phyloP scores from a whole-genome alignment of 2,113 vertebrate species.

The Halichoerus grypus region DNA sequence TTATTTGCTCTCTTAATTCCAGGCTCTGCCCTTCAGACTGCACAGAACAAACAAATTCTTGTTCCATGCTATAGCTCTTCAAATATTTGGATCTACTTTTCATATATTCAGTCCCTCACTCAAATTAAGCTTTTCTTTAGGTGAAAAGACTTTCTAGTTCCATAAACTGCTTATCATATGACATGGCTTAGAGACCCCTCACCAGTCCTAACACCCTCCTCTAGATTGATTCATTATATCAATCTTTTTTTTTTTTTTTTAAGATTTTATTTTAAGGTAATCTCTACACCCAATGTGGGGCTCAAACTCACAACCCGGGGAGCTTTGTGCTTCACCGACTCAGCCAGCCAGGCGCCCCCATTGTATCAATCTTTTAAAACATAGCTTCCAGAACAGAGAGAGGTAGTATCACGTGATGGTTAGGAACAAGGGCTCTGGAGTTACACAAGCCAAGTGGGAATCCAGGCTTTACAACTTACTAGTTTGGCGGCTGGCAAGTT shows the following conservation, averaged over 20 bases:
- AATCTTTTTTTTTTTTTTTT: not conserved
- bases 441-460: not conserved
- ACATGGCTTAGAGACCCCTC: not conserved
- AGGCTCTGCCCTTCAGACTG: not conserved
- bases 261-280: not conserved
- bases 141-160: slow-evolving; percentile 24
- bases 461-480: not conserved
- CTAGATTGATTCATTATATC: not conserved
- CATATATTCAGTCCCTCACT: not conserved
- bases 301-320: not conserved
- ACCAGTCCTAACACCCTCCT: not conserved
- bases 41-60: slow-evolving; percentile 35
- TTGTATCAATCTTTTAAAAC: not conserved
- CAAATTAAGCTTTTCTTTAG: not conserved
- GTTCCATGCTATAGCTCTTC: not conserved
- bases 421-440: not conserved
- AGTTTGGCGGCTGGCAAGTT: not conserved
- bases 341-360: not conserved
- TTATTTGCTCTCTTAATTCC: not conserved
- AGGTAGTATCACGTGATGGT: not conserved
- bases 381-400: not conserved
- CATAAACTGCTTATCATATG: not conserved
- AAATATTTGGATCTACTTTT: slow-evolving; percentile 40
- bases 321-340: not conserved
- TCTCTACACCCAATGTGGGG: not conserved